Base-by-base conservation (phyloP, 2,888 invertebrate genomes). In the Thymelicus lineola region DNA sequence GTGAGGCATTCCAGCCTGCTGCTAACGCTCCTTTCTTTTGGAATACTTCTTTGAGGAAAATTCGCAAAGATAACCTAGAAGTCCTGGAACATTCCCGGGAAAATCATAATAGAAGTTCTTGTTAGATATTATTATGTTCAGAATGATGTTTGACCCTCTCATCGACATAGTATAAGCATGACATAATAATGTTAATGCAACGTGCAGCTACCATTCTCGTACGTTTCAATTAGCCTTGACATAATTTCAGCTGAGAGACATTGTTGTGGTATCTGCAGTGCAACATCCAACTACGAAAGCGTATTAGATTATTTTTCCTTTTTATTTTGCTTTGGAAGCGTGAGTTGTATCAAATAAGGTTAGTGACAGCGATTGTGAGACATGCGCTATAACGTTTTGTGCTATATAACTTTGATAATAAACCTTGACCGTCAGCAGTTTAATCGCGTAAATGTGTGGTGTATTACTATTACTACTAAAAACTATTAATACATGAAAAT, bases 161-260 rank as follows among this genome's bases (percentile, higher is more conserved):
- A 10, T 14, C 12, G 28, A 12, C 55, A 7, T 7, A 35, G 38
- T 15, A 10, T 5, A 38, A 15, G 36, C 9, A 15, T 58, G 58
- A 38, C 58, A 58, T 58, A 58, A 58, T 38, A 38, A 28, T 61
- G 46, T 42, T 48, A 20, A 55, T 45, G 45, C 55, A 14, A 55
- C n/a, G 14, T 64, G 64, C 64, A 64, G 55, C 17, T 28, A 42
- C 53, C 53, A 14, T 64, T 53, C 38, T 65, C 38, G 57, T 57
- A 35, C 48, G 53, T 53, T 55, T 53, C 28, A 67, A 67, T 61
- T 61, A 35, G 53, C 67, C 67, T 67, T 67, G 67, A 67, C 67
- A 67, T 42, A 45, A 53, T 53, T 67, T 42, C 12, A 67, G 42
- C 17, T 9, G 17, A 53, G 55, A 57, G 17, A 57, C 64, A 45